phyloP scores from a whole-genome alignment of 2,113 vertebrate genomes.

The Lophura nycthemera region DNA sequence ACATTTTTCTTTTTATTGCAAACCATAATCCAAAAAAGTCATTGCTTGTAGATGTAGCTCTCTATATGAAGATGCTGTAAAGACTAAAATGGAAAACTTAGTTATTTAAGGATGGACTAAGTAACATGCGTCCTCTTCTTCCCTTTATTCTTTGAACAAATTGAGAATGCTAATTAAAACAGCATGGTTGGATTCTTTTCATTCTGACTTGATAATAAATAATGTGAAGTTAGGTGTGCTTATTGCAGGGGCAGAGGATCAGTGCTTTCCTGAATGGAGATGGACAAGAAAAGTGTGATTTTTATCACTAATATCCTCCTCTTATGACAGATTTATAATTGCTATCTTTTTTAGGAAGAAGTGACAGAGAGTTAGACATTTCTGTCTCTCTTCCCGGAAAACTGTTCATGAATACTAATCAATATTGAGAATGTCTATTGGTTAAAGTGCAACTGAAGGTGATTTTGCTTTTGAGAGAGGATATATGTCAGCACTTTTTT shows the following conservation, averaged over 20 bases:
- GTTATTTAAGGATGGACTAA: neutral
- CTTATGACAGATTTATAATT: neutral
- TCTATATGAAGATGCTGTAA: neutral
- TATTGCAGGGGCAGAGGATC: neutral
- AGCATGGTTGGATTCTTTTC: neutral
- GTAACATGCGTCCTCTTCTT: neutral
- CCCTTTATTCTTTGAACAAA: neutral
- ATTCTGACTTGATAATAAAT: neutral
- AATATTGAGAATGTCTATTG: neutral
- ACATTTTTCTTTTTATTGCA: neutral
- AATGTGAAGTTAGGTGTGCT: neutral
- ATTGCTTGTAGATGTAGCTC: neutral
- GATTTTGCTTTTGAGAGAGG: neutral
- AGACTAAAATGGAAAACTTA: neutral
- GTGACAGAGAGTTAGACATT: neutral
- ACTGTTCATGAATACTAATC: neutral
- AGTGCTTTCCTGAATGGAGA: neutral
- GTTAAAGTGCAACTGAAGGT: neutral
- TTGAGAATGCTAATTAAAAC: neutral
- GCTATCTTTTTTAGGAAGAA: neutral
- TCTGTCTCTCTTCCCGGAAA: neutral
- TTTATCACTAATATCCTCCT: neutral
- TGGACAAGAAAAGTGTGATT: neutral
- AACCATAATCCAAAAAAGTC: neutral
- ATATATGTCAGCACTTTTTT: neutral